These are phyloP conservation scores for Cotesia chilonis DNA, from an alignment of 1,140 invertebrate species.

Conservation along the genomic window DNA sequence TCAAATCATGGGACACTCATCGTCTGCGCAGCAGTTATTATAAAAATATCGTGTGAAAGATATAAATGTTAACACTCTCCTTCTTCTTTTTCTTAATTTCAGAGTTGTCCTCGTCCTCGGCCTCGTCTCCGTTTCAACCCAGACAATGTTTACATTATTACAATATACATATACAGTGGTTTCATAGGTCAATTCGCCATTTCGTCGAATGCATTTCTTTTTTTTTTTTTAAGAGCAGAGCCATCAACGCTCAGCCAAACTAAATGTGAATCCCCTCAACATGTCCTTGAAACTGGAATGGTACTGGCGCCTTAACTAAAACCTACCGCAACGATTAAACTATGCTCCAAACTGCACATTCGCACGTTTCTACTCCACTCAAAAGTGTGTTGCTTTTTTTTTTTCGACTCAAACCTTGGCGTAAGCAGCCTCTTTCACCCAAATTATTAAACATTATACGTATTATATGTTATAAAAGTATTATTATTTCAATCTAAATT, in stretches of 20 bases:
- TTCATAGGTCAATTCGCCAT: conserved; percentile 11
- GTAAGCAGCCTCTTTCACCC: no score
- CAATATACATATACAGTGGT: background rate
- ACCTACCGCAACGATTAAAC: conserved; percentile 19
- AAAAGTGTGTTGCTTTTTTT: background rate
- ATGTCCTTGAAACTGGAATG: conserved; percentile 12
- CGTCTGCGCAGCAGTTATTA: background rate
- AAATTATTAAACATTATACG: no score
- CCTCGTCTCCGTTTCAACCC: no score
- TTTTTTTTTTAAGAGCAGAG: background rate
- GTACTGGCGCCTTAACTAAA: background rate
- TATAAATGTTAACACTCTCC: no score
- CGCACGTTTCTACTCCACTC: background rate
- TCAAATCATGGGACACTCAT: conserved; percentile 12
- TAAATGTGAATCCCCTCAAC: background rate
- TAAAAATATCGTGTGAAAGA: background rate
- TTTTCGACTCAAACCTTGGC: no score
- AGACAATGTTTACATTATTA: background rate
- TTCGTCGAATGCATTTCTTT: conserved; percentile 1
- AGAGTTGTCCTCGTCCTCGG: no score
- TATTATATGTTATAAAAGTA: no score
- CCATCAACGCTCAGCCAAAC: background rate
- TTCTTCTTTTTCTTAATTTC: no score
- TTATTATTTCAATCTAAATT: no score
- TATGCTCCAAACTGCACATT: background rate